Evolutionary conservation across 2,113 vertebrate genomes (phyloP).

Genomic region (Orthonyx spaldingii): DNA sequence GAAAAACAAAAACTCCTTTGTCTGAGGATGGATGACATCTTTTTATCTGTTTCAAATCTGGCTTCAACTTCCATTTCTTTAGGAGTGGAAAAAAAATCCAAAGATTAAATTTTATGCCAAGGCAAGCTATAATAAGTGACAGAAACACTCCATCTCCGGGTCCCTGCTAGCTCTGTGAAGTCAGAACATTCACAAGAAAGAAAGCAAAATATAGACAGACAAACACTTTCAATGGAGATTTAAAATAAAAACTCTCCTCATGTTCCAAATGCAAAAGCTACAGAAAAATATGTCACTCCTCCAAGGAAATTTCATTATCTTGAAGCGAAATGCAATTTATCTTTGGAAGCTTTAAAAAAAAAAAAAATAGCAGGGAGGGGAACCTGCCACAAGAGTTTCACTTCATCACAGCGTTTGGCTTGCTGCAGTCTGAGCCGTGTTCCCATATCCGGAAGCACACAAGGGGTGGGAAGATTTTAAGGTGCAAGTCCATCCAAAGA

Average conservation of each 20-base stretch:
- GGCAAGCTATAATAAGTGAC: constrained; percentile 28
- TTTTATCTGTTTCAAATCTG: constrained; percentile 49
- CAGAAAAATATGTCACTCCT: neutral
- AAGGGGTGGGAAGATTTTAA: neutral
- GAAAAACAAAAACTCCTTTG: constrained; percentile 30
- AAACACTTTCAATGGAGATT: constrained; percentile 27
- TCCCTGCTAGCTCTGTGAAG: constrained; percentile 39
- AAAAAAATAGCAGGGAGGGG: neutral
- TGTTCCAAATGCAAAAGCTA: constrained; percentile 17
- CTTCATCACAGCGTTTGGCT: neutral
- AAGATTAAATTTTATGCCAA: constrained; percentile 43
- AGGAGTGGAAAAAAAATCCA: neutral
- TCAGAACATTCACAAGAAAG: constrained; percentile 6
- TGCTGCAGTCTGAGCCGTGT: neutral
- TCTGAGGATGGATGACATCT: constrained; percentile 22
- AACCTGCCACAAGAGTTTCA: neutral
- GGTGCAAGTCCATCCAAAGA: neutral
- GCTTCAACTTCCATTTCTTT: constrained; percentile 48
- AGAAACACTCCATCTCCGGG: neutral
- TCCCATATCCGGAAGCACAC: neutral
- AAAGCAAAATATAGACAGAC: constrained; percentile 33
- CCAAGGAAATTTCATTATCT: constrained; percentile 37
- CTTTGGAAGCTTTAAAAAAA: neutral
- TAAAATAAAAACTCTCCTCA: constrained; percentile 30
- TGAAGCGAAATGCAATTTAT: constrained; percentile 22